These are phyloP conservation scores for Dicyrtomina minuta DNA, from an alignment of 2,888 invertebrate species.

Conservation along the genomic window DNA sequence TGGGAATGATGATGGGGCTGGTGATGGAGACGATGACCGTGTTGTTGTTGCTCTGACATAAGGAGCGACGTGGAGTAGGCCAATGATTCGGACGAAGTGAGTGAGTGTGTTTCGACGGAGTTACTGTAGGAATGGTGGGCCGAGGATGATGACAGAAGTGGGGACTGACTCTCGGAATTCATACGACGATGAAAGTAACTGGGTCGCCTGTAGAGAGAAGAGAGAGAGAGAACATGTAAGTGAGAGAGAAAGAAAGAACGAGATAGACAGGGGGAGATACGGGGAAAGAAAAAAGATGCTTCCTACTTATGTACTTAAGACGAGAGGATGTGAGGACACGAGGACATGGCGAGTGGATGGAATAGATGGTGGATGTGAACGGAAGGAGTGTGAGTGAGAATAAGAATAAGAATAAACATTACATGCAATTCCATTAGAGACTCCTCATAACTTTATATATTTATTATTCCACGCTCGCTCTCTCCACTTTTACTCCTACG, in stretches of 20 bases:
- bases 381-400: neutral
- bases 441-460: constrained; percentile 26
- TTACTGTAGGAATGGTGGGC: constrained; percentile 66
- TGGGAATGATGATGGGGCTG: constrained; percentile 21
- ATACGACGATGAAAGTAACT: constrained; percentile 57
- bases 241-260: neutral
- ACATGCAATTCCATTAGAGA: constrained; percentile 27
- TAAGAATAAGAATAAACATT: neutral
- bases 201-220: constrained; percentile 7
- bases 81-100: constrained; percentile 60
- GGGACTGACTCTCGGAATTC: constrained; percentile 71
- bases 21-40: constrained; percentile 73
- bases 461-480: constrained; percentile 22
- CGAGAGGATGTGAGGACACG: neutral
- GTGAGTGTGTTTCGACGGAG: constrained; percentile 61
- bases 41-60: constrained; percentile 59
- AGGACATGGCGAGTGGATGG: neutral
- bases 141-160: constrained; percentile 61
- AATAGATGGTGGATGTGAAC: neutral
- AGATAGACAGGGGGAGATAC: neutral
- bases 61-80: constrained; percentile 54
- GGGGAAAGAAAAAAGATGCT: too few species aligned
- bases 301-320: neutral
- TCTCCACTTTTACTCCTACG: neutral
- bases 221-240: neutral